Percentiles rank a stretch among this genome's conserved stretches.
These are phyloP conservation scores for Tetraneura akinire DNA, from an alignment of 1,140 invertebrate species.

Conservation along the genomic window DNA sequence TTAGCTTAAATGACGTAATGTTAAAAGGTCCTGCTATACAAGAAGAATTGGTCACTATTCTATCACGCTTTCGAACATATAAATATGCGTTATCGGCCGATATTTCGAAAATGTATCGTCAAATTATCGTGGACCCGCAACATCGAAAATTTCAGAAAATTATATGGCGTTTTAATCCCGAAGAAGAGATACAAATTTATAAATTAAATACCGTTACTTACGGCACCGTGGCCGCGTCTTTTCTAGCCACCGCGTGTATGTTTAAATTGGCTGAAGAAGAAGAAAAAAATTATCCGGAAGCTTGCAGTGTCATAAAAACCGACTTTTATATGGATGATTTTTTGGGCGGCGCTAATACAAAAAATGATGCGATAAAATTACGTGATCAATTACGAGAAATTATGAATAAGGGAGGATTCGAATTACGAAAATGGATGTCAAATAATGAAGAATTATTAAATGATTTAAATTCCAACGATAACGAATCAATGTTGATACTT, in stretches of 20 bases:
- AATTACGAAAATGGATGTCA: too few species aligned
- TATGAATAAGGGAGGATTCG: too few species aligned
- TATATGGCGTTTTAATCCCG: slow-evolving; percentile 57
- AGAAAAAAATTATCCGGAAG: not conserved
- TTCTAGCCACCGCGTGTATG: not conserved
- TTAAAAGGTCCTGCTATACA: slow-evolving; percentile 54
- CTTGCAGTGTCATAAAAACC: not conserved
- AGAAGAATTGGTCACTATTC: slow-evolving; percentile 29
- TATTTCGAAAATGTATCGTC: slow-evolving; percentile 54
- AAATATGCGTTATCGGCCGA: slow-evolving; percentile 53
- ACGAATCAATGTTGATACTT: too few species aligned
- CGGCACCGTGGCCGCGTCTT: slow-evolving; percentile 50
- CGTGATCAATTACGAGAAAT: too few species aligned
- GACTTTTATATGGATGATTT: not conserved
- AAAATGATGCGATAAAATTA: too few species aligned
- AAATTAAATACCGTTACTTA: slow-evolving; percentile 57
- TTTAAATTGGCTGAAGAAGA: not conserved
- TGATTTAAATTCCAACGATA: too few species aligned
- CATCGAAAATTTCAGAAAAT: slow-evolving; percentile 57
- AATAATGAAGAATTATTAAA: too few species aligned
- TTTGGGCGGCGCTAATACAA: too few species aligned
- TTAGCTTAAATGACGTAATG: slow-evolving; percentile 57
- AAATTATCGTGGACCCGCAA: slow-evolving; percentile 20
- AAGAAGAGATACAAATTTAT: slow-evolving; percentile 56
- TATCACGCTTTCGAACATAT: slow-evolving; percentile 50